Percentiles rank a stretch among this genome's conserved stretches.
Evolutionary conservation across 2,888 invertebrate genomes (phyloP).

Genomic region (Polymixis flavicincta): DNA sequence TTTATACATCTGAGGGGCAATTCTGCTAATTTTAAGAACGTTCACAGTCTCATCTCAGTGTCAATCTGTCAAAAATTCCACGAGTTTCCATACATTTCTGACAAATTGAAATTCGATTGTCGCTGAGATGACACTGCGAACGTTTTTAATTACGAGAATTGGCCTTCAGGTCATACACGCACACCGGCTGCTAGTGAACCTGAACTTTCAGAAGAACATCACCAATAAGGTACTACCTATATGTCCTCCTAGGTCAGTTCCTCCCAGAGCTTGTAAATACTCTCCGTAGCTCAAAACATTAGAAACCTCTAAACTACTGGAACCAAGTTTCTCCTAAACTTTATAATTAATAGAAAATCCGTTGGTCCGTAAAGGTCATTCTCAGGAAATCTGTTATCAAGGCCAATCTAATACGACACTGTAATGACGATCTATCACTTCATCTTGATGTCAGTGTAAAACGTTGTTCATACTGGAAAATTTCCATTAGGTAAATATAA

Average conservation of each 20-base stretch:
- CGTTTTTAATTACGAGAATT: too few species aligned
- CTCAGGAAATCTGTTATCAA: slow-evolving; percentile 57
- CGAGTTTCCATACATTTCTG: too few species aligned
- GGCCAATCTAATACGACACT: slow-evolving; percentile 58
- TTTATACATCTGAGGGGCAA: not conserved
- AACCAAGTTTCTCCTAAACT: slow-evolving; percentile 27
- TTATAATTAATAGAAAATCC: slow-evolving; percentile 60
- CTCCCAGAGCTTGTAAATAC: not conserved
- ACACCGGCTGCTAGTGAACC: too few species aligned
- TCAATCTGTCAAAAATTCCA: too few species aligned
- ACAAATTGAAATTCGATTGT: too few species aligned
- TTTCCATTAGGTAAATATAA: not conserved
- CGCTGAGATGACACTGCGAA: too few species aligned
- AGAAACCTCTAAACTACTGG: not conserved
- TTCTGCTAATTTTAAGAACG: too few species aligned
- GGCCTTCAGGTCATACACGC: not conserved
- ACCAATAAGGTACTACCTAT: not conserved
- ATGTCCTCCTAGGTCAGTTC: not conserved
- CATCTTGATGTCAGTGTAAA: slow-evolving; percentile 46
- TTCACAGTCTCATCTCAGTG: too few species aligned
- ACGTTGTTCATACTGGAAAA: slow-evolving; percentile 24
- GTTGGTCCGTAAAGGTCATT: slow-evolving; percentile 48
- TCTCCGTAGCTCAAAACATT: not conserved
- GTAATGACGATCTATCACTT: slow-evolving; percentile 57
- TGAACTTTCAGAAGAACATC: not conserved